Percentiles rank a stretch among this genome's conserved stretches.
phyloP scores from a whole-genome alignment of 2,888 invertebrate genomes.

The Sinopyrophorus schimmeli region DNA sequence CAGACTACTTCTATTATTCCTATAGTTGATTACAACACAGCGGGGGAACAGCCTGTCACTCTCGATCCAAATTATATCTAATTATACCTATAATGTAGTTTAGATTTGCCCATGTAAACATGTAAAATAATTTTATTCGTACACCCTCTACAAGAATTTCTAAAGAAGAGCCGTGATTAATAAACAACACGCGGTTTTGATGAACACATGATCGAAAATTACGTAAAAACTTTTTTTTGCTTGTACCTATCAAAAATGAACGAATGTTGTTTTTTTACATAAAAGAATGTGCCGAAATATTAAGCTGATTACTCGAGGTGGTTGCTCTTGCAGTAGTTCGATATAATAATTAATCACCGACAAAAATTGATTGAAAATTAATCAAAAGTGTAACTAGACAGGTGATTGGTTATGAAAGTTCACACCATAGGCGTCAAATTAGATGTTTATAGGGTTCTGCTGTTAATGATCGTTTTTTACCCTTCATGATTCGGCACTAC shows the following conservation, averaged over 20 bases:
- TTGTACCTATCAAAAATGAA: too few species aligned
- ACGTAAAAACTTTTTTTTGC: constrained; percentile 1
- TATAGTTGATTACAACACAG: constrained; percentile 55
- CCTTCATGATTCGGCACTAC: constrained; percentile 24
- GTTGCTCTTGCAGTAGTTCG: constrained; percentile 41
- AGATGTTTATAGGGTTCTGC: constrained; percentile 47
- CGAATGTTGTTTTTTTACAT: too few species aligned
- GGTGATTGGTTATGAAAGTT: constrained; percentile 56
- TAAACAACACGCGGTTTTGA: too few species aligned
- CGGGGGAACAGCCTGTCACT: constrained; percentile 52
- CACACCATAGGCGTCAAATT: constrained; percentile 56
- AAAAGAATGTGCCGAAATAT: constrained; percentile 22
- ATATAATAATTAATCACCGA: constrained; percentile 54
- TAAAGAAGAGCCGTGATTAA: constrained; percentile 15
- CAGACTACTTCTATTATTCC: constrained; percentile 55
- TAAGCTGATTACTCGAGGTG: constrained; percentile 39
- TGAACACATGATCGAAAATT: too few species aligned
- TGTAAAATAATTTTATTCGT: constrained; percentile 28
- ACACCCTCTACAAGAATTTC: not conserved
- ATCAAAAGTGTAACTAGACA: constrained; percentile 58
- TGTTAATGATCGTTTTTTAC: constrained; percentile 28
- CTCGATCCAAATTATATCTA: constrained; percentile 53
- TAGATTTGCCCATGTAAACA: constrained; percentile 53
- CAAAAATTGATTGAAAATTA: constrained; percentile 57
- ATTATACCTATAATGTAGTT: constrained; percentile 52